These are phyloP conservation scores for Dryas iulia DNA, from an alignment of 1,140 invertebrate genomes.

Conservation along the genomic window DNA sequence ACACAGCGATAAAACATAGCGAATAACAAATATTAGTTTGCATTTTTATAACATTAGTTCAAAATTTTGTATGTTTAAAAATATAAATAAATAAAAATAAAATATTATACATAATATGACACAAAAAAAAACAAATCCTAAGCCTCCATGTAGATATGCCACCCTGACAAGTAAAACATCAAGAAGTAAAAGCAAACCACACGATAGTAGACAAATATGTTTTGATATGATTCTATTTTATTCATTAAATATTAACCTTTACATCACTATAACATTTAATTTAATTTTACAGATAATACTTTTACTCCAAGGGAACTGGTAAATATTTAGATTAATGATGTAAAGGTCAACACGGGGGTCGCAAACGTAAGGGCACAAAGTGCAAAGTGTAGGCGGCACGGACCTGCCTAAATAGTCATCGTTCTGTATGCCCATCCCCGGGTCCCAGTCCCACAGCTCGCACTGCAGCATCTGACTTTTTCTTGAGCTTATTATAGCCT, in stretches of 20 bases:
- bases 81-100: not conserved
- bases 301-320: too few species aligned
- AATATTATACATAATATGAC: slow-evolving; percentile 3
- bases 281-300: too few species aligned
- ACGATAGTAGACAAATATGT: slow-evolving; percentile 4
- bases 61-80: too few species aligned
- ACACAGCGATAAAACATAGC: not conserved
- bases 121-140: not conserved
- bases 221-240: not conserved
- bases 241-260: not conserved
- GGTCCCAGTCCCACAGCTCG: slow-evolving; percentile 92
- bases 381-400: slow-evolving; percentile 40
- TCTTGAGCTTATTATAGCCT: slow-evolving; percentile 87
- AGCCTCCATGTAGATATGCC: not conserved
- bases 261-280: not conserved
- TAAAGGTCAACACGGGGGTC: not conserved
- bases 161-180: not conserved
- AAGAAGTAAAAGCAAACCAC: slow-evolving; percentile 4
- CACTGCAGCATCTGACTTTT: slow-evolving; percentile 86
- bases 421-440: slow-evolving; percentile 88
- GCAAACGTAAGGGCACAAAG: slow-evolving; percentile 19
- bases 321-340: not conserved
- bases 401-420: slow-evolving; percentile 94
- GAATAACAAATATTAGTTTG: slow-evolving; percentile 15
- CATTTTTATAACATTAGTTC: not conserved